phyloP scores from a whole-genome alignment of 2,888 invertebrate species.

The Tipula vernalis region DNA sequence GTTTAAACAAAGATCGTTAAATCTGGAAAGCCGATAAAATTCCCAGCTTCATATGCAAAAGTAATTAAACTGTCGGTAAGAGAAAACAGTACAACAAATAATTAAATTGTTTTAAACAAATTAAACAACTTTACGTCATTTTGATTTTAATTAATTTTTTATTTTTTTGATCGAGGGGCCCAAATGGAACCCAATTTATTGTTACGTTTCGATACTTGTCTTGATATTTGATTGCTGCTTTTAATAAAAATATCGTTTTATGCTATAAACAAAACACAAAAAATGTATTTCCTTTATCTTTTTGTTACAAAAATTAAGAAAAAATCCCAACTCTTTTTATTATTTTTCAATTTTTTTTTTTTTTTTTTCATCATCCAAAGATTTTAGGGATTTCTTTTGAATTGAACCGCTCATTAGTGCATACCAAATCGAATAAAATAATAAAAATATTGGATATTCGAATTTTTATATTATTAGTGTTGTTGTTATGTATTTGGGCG shows the following conservation, averaged over 20 bases:
- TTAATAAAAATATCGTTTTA: not conserved
- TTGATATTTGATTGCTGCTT: not conserved
- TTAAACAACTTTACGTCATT: not conserved
- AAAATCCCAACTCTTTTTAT: not conserved
- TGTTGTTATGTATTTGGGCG: not conserved
- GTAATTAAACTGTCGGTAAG: too few relatives aligned
- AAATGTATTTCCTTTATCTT: not conserved
- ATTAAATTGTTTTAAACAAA: not conserved
- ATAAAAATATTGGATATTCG: not conserved
- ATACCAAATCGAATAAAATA: not conserved
- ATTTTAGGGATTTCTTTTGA: not conserved
- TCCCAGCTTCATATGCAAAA: too few relatives aligned
- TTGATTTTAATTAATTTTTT: not conserved
- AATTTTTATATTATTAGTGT: not conserved
- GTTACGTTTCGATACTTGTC: not conserved
- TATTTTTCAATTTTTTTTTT: not conserved
- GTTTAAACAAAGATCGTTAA: too few relatives aligned
- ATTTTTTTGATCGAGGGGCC: not conserved
- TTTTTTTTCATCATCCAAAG: not conserved
- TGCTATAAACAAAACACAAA: not conserved
- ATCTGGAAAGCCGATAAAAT: too few relatives aligned
- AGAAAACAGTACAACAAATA: too few relatives aligned
- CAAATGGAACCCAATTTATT: not conserved
- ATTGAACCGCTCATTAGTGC: conserved; percentile 4
- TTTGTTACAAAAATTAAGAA: not conserved